phyloP scores from a whole-genome alignment of 1,140 invertebrate genomes.

The Pogonomyrmex barbatus region DNA sequence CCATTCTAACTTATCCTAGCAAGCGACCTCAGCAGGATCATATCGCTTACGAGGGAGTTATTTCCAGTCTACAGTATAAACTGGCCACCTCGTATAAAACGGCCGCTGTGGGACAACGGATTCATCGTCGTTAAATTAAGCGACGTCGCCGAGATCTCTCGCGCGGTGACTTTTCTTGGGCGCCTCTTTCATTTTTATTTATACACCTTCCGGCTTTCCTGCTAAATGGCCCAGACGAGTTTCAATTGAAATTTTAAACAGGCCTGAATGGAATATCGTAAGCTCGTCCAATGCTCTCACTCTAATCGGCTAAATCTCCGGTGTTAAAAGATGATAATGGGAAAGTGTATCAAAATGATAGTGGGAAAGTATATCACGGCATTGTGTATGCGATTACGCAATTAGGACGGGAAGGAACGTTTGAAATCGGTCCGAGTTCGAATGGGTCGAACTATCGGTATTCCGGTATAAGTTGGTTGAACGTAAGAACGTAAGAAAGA shows the following conservation, averaged over 20 bases:
- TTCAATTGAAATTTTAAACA: slow-evolving; percentile 45
- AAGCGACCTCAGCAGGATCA: slow-evolving; percentile 33
- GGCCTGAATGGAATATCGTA: neutral
- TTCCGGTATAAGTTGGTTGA: slow-evolving; percentile 3
- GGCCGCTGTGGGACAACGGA: slow-evolving; percentile 59
- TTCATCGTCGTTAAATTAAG: slow-evolving; percentile 73
- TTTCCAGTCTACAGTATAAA: slow-evolving; percentile 46
- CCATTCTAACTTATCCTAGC: neutral
- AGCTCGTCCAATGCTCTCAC: neutral
- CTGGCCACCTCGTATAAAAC: slow-evolving; percentile 38
- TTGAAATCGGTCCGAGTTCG: slow-evolving; percentile 34
- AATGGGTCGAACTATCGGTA: slow-evolving; percentile 22
- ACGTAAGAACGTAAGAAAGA: slow-evolving; percentile 23
- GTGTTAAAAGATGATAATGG: no score
- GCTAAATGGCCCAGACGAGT: slow-evolving; percentile 20
- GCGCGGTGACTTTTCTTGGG: slow-evolving; percentile 14
- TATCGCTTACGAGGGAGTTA: slow-evolving; percentile 51
- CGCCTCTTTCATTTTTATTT: slow-evolving; percentile 49
- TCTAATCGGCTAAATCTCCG: neutral
- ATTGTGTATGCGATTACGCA: neutral
- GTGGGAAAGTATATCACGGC: neutral
- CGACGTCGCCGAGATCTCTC: slow-evolving; percentile 38
- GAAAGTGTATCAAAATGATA: neutral
- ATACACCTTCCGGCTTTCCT: slow-evolving; percentile 16
- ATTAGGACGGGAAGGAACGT: neutral